These are phyloP conservation scores for Apamea sordens DNA, from an alignment of 2,888 invertebrate genomes.

Conservation along the genomic window DNA sequence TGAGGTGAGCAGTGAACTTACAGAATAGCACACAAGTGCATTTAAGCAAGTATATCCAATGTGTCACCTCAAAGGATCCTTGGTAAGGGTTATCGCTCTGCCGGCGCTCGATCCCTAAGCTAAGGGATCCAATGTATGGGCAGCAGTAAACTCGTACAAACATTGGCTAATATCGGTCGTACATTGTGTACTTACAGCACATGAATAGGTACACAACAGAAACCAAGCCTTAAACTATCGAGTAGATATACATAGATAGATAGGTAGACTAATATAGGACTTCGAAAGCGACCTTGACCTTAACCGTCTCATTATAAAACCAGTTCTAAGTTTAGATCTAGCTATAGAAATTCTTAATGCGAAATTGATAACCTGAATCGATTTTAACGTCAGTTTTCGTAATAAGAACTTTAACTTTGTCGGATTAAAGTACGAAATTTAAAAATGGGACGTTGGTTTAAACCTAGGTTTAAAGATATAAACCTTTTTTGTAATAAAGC, in stretches of 20 bases:
- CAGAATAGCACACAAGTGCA: not conserved
- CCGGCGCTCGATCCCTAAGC: slow-evolving; percentile 33
- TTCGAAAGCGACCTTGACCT: not conserved
- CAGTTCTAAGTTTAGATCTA: not conserved
- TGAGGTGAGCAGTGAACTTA: too few relatives aligned
- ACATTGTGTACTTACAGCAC: slow-evolving; percentile 19
- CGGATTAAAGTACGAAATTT: too few relatives aligned
- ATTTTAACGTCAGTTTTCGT: too few relatives aligned
- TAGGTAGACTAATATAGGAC: not conserved
- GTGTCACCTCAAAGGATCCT: slow-evolving; percentile 5
- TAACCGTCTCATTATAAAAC: not conserved
- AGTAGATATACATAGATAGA: not conserved
- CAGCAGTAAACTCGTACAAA: slow-evolving; percentile 45
- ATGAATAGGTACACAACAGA: not conserved
- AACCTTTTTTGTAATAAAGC: too few relatives aligned
- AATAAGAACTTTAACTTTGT: too few relatives aligned
- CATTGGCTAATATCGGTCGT: slow-evolving; percentile 14
- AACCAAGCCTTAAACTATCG: not conserved
- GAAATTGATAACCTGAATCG: not conserved
- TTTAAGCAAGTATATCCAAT: not conserved
- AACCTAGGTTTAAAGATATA: too few relatives aligned
- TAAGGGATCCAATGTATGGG: slow-evolving; percentile 46
- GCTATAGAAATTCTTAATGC: not conserved
- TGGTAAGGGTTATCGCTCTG: slow-evolving; percentile 19
- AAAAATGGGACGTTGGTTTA: too few relatives aligned